Base-by-base conservation (phyloP, 2,113 vertebrate species). In the Strix aluco region DNA sequence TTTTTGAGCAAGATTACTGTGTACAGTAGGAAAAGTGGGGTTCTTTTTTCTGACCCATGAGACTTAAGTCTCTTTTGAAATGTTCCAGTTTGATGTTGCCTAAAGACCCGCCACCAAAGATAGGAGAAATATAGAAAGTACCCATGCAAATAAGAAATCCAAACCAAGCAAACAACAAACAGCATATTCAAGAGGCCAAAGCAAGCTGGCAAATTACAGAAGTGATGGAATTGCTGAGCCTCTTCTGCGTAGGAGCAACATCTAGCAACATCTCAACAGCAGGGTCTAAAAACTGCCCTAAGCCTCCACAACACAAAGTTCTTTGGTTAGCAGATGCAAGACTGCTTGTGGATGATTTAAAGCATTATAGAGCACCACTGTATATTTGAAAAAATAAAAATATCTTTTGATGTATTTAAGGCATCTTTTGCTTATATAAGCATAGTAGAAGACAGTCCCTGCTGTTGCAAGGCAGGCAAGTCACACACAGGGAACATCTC, bases 1-100 rank as follows among this genome's bases (percentile, higher is more conserved):
- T 69, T 90, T 84, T 52, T 27, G 34, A 94, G 70, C 27, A 75
- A 62, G 86, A 83, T 49, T 69, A 80, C 15, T 73, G 71, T 67
- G 55, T 6, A 4, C 5, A 47, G 59, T 2, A 82, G 38, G 44
- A 78, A 78, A 82, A 92, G 36, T 13, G 40, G 30, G 9, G 46
- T 57, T 30, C 26, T 59, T 47, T 22, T 5, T 29, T 15, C 44
- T 55, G 32, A 13, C 67, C 20, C 42, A 8, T 16, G 38, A 88
- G 51, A 87, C 73, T 67, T 13, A 29, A 23, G 87, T 20, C 22
- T 82, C 69, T 82, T 46, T 38, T 46, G 65, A 66, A 49, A 16
- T 5, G 20, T 38, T 85, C 44, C 82, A 85, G 63, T 10, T 71
- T 86, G 90, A 38, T 63, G 55, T 11, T 93, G 66, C 30, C 67